phyloP scores from a whole-genome alignment of 2,113 vertebrate genomes.

The Sinocyclocheilus grahami region DNA sequence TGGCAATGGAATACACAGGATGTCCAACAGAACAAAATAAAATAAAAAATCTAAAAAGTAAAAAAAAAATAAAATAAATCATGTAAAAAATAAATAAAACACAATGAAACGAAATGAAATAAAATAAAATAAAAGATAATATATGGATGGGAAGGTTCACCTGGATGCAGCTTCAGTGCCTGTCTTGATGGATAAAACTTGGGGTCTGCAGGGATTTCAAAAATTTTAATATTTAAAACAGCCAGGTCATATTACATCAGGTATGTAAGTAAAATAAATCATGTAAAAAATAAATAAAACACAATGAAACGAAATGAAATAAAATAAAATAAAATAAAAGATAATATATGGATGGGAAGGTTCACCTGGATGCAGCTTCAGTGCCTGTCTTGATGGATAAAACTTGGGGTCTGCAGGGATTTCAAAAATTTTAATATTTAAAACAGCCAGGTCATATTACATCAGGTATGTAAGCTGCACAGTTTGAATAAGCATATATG shows the following conservation, averaged over 20 bases:
- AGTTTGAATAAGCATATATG: not conserved
- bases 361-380: slow-evolving; percentile 79
- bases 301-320: not conserved
- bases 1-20: not conserved
- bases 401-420: slow-evolving; percentile 76
- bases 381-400: slow-evolving; percentile 77
- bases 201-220: slow-evolving; percentile 74
- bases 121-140: not conserved
- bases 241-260: no score
- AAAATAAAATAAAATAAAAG: not conserved
- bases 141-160: slow-evolving; percentile 62
- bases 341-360: not conserved
- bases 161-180: slow-evolving; percentile 76
- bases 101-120: not conserved
- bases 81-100: not conserved
- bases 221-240: slow-evolving; percentile 5
- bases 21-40: not conserved
- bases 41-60: not conserved
- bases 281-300: not conserved
- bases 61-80: not conserved
- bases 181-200: slow-evolving; percentile 78
- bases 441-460: not conserved
- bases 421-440: slow-evolving; percentile 46
- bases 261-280: not conserved
- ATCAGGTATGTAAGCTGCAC: not conserved